Evolutionary conservation across 2,797 vertebrate species (phyloP).

Genomic region (Remorina albescens): DNA sequence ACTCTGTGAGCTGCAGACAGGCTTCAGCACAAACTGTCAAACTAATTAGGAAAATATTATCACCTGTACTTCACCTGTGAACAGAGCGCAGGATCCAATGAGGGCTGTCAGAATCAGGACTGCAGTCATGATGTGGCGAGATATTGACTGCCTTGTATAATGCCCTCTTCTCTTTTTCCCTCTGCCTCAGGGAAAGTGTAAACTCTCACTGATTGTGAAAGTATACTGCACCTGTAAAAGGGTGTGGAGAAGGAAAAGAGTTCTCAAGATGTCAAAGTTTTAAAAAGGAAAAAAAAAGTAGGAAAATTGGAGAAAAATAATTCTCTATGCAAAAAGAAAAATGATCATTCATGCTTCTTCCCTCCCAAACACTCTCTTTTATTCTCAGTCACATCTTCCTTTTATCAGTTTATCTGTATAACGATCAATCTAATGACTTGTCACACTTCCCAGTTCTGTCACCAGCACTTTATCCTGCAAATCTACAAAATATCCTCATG

Average conservation of each 20-base stretch:
- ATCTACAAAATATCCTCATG: not conserved
- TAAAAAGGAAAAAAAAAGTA: not conserved
- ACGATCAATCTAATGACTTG: slow-evolving; percentile 17
- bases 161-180: slow-evolving; percentile 16
- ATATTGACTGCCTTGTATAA: slow-evolving; percentile 15
- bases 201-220: slow-evolving; percentile 28
- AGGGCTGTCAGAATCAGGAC: slow-evolving; percentile 52
- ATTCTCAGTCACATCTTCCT: slow-evolving; percentile 22
- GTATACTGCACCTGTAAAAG: slow-evolving; percentile 30
- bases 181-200: slow-evolving; percentile 33
- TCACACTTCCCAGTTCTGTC: not conserved
- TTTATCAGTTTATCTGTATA: slow-evolving; percentile 49
- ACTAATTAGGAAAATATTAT: not conserved
- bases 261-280: slow-evolving; percentile 19
- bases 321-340: not conserved
- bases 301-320: not conserved
- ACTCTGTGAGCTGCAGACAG: not conserved
- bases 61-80: slow-evolving; percentile 58
- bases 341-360: not conserved
- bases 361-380: not conserved
- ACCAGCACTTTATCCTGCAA: not conserved
- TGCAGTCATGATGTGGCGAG: slow-evolving; percentile 64
- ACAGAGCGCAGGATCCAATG: slow-evolving; percentile 35
- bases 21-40: not conserved
- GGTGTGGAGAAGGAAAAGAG: slow-evolving; percentile 16